Evolutionary conservation across 2,797 vertebrate genomes (phyloP), one percentile per base, ranked within the genome.

Genomic region (Semaprochilodus insignis): DNA sequence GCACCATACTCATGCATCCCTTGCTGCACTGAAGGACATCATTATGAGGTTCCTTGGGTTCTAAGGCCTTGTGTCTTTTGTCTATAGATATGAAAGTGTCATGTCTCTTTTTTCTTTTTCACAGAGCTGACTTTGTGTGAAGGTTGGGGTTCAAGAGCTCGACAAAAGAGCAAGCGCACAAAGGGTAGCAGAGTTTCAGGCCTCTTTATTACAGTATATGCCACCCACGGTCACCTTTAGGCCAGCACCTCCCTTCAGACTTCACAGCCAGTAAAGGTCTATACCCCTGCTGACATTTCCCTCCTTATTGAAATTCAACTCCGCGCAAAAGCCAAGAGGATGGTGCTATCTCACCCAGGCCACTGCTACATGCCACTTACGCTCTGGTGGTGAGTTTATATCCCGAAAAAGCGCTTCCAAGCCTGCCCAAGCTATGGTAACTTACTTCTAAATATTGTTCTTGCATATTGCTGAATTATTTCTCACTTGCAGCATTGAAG

Each of bases 261-360:
- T 84, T 85, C 81, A 78, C 67, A 82, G 69, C 17, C 80, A 62
- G 80, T 82, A 84, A 86, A 88, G 80, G 87, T 86, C 74, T 77
- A 77, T 62, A 62, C 63, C 75, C 86, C 75, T 54, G 52, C 55
- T 88, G 87, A 84, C 85, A 88, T 86, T 86, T 85, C 74, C 31
- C 15, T 44, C 31, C 51, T 81, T 82, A 77, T 83, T 84, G 74
- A 86, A 83, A 86, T 84, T 74, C 82, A 75, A 40, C 74, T 82
- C 62, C 71, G 60, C 16, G 16, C 36, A n/a, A 82, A 75, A 76
- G 52, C 16, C 17, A 19, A 66, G 48, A 80, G 21, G 62, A 69
- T 6, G 62, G 25, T 14, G 31, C 16, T 11, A 23, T 80, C 66
- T 81, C 66, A 62, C 54, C 77, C 54, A 62, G 36, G 71, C 63